phyloP scores from a whole-genome alignment of 23 tunicate species.

The Oikopleura albicans region DNA sequence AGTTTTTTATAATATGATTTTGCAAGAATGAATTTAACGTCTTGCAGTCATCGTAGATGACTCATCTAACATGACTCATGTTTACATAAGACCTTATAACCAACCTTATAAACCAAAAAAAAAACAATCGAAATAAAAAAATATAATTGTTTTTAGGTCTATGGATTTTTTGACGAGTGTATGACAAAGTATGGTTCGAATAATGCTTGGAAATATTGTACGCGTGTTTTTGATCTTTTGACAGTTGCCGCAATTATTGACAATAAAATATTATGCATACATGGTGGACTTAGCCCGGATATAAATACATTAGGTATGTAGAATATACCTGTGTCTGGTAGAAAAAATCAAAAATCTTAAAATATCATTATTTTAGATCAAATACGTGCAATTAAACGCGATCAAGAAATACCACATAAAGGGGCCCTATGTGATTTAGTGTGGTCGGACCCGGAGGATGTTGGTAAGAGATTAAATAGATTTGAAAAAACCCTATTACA shows the following conservation, averaged over 20 bases:
- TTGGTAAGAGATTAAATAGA: no score
- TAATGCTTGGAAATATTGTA: constrained; percentile 92
- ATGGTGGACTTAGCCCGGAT: constrained; percentile 79
- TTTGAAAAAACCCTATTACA: no score
- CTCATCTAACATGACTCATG: neutral
- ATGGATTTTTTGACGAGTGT: constrained; percentile 91
- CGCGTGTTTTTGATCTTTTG: constrained; percentile 67
- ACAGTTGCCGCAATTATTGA: constrained; percentile 84
- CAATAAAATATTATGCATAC: constrained; percentile 77
- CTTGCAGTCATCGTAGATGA: no score
- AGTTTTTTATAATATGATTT: neutral
- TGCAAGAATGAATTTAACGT: neutral
- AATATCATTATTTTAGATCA: neutral
- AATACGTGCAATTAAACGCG: constrained; percentile 64
- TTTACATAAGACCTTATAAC: neutral
- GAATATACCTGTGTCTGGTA: no score
- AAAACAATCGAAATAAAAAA: no score
- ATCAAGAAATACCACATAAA: constrained; percentile 92
- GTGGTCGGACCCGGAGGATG: constrained; percentile 93
- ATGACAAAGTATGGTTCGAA: constrained; percentile 79
- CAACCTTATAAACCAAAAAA: no score
- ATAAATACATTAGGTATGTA: constrained; percentile 67
- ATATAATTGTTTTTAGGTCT: constrained; percentile 41
- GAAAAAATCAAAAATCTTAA: neutral
- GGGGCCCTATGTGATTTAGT: constrained; percentile 77